These are phyloP conservation scores for Diplogasteroides magnus DNA, from an alignment of 1,140 invertebrate genomes.

Conservation along the genomic window DNA sequence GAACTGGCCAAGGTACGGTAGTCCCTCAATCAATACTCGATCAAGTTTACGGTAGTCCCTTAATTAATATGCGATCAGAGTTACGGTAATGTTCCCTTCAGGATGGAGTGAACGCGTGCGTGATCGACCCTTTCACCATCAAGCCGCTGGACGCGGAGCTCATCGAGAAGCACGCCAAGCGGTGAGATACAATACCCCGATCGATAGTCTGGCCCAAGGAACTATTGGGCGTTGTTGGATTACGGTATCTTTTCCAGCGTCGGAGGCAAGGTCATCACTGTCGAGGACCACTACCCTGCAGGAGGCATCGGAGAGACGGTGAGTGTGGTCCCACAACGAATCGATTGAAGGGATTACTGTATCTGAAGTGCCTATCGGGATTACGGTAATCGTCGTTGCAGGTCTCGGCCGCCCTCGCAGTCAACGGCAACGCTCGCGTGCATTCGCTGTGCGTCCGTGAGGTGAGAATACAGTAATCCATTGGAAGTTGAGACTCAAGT, in stretches of 20 bases:
- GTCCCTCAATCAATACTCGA: too few relatives aligned
- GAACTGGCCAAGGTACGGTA: constrained; percentile 63
- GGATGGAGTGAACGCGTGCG: constrained; percentile 57
- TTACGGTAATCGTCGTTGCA: background rate
- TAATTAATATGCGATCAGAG: too few relatives aligned
- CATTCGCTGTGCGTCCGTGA: constrained; percentile 76
- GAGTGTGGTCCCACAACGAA: background rate
- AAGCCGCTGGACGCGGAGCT: constrained; percentile 82
- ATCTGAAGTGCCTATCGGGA: too few relatives aligned
- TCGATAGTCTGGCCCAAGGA: too few relatives aligned
- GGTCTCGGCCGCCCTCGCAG: constrained; percentile 67
- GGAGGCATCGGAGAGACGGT: constrained; percentile 95
- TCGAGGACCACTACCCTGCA: constrained; percentile 93
- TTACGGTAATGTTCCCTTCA: background rate
- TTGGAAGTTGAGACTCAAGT: too few relatives aligned
- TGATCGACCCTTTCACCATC: constrained; percentile 60
- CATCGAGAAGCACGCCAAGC: constrained; percentile 73
- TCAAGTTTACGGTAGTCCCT: too few relatives aligned
- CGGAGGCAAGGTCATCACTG: constrained; percentile 78
- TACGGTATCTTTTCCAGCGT: constrained; percentile 48
- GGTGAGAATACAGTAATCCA: too few relatives aligned
- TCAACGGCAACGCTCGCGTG: constrained; percentile 69
- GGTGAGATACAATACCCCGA: constrained; percentile 46
- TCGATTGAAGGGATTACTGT: background rate
- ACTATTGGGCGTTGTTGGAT: background rate